phyloP scores from a whole-genome alignment of 2,797 vertebrate genomes.

The Aplochiton taeniatus region DNA sequence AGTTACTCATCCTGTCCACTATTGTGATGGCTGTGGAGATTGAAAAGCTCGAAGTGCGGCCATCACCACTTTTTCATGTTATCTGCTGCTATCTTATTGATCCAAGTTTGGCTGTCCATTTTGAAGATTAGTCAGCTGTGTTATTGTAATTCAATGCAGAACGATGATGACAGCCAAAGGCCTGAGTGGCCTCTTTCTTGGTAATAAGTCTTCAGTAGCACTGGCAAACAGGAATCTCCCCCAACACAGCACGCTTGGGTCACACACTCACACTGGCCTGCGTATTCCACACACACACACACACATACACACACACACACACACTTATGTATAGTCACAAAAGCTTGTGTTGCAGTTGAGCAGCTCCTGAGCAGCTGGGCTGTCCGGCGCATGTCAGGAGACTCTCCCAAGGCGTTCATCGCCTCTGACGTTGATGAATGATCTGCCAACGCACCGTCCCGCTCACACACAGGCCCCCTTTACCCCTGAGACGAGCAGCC shows the following conservation, averaged over 20 bases:
- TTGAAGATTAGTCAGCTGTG: too few species aligned
- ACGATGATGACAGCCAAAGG: too few species aligned
- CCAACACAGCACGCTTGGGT: background rate
- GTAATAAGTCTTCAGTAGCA: too few species aligned
- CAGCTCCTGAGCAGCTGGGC: slow-evolving; percentile 39
- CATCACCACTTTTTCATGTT: too few species aligned
- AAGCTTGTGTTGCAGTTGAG: slow-evolving; percentile 44
- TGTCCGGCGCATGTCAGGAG: slow-evolving; percentile 59
- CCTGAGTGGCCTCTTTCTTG: too few species aligned
- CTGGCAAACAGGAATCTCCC: too few species aligned
- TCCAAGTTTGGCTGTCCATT: too few species aligned
- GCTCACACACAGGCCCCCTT: slow-evolving; percentile 56
- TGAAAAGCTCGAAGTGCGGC: too few species aligned
- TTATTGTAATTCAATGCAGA: too few species aligned
- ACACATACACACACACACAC: slow-evolving; percentile 3
- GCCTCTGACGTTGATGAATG: slow-evolving; percentile 78
- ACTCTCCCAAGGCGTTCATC: slow-evolving; percentile 47
- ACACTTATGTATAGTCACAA: background rate
- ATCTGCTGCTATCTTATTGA: too few species aligned
- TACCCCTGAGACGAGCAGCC: slow-evolving; percentile 57
- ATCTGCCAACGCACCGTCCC: slow-evolving; percentile 67
- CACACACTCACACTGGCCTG: background rate
- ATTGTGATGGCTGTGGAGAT: too few species aligned
- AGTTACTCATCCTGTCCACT: too few species aligned
- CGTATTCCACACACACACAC: background rate